Evolutionary conservation across 2,888 invertebrate species (phyloP).

Genomic region (Lysandra coridon): DNA sequence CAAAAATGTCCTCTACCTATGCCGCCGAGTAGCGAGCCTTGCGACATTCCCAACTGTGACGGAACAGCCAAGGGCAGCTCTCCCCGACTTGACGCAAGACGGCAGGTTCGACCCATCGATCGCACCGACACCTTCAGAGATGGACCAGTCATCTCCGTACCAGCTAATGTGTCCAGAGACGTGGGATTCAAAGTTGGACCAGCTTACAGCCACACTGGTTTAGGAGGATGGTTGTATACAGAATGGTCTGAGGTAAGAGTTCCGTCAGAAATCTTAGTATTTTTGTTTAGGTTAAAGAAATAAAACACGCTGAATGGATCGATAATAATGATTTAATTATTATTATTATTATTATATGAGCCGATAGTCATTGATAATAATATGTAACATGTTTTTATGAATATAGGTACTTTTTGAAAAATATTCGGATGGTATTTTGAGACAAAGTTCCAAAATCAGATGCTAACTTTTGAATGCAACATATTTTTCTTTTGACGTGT

Average conservation of each 20-base stretch:
- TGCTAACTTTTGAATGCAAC: background rate
- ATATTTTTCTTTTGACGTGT: constrained; percentile 6
- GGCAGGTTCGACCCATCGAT: constrained; percentile 67
- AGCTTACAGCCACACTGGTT: constrained; percentile 61
- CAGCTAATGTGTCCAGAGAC: constrained; percentile 59
- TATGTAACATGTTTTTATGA: too few species aligned
- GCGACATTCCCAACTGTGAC: constrained; percentile 71
- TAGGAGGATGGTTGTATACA: constrained; percentile 80
- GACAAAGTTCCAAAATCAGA: background rate
- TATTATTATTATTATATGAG: too few species aligned
- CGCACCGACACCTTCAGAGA: constrained; percentile 67
- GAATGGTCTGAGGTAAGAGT: constrained; percentile 79
- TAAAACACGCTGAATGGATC: background rate
- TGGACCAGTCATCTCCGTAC: constrained; percentile 64
- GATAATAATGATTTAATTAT: background rate
- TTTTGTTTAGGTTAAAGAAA: background rate
- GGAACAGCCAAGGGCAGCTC: constrained; percentile 54
- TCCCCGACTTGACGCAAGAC: constrained; percentile 63
- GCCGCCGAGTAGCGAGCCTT: constrained; percentile 67
- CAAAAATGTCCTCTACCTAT: constrained; percentile 73
- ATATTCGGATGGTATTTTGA: background rate
- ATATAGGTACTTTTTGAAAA: too few species aligned
- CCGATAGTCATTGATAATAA: too few species aligned
- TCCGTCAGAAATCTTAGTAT: background rate
- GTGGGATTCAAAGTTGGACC: constrained; percentile 57